Percentiles rank a stretch among this genome's conserved stretches.
Evolutionary conservation across 2,113 vertebrate genomes (phyloP).

Genomic region (Chaenogobius annularis): DNA sequence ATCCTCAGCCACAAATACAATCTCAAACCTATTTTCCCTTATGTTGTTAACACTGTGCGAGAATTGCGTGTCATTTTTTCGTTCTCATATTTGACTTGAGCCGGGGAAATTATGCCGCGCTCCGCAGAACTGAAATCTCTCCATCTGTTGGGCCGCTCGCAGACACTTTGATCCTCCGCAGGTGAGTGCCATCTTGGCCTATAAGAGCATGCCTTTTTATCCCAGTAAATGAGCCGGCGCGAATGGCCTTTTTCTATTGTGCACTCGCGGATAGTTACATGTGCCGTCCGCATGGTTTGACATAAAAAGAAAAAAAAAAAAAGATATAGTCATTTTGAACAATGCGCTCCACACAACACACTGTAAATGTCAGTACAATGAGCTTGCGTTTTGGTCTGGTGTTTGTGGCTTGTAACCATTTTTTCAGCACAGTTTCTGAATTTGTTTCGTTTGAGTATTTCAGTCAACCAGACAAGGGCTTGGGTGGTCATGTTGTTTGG

Average conservation of each 20-base stretch:
- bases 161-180: conserved; percentile 47
- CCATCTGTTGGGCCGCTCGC: conserved; percentile 20
- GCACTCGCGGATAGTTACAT: conserved; percentile 13
- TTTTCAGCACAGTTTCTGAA: background rate
- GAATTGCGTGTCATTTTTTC: background rate
- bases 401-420: conserved; percentile 1
- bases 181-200: conserved; percentile 24
- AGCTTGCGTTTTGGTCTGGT: background rate
- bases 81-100: background rate
- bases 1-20: background rate
- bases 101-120: conserved; percentile 14
- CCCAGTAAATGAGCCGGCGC: conserved; percentile 26
- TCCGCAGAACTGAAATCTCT: conserved; percentile 37
- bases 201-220: conserved; percentile 27
- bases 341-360: conserved; percentile 13
- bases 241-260: conserved; percentile 16
- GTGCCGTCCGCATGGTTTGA: conserved; percentile 1
- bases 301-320: conserved; percentile 3
- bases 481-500: no score
- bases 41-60: background rate
- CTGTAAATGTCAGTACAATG: background rate
- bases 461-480: no score
- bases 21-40: background rate
- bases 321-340: no score
- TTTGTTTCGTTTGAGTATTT: no score